phyloP scores from a whole-genome alignment of 1,140 invertebrate species.

The Polypedilum vanderplanki region DNA sequence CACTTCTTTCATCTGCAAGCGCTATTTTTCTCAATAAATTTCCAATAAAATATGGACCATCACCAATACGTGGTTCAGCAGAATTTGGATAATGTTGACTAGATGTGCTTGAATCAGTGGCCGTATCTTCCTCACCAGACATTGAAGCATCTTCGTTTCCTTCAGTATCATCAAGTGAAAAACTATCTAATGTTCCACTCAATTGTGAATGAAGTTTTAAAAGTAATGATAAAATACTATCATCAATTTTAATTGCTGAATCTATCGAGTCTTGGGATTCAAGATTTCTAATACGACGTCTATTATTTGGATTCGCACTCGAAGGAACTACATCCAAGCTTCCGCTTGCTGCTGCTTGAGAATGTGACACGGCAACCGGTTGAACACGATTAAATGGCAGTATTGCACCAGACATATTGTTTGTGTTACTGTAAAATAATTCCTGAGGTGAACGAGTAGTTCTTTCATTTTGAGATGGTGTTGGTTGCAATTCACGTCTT shows the following conservation, averaged over 20 bases:
- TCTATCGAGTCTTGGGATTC: slow-evolving; percentile 42
- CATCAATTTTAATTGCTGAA: slow-evolving; percentile 59
- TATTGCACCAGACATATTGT: slow-evolving; percentile 38
- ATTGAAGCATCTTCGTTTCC: slow-evolving; percentile 29
- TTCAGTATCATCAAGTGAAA: slow-evolving; percentile 45
- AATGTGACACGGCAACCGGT: slow-evolving; percentile 39
- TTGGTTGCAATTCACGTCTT: slow-evolving; percentile 38
- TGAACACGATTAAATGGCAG: slow-evolving; percentile 42
- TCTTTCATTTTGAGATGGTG: slow-evolving; percentile 34
- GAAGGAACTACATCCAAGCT: slow-evolving; percentile 42
- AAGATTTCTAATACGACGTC: slow-evolving; percentile 29
- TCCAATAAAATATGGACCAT: slow-evolving; percentile 80
- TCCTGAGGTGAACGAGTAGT: neutral
- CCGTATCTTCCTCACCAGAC: slow-evolving; percentile 29
- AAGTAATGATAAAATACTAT: slow-evolving; percentile 86
- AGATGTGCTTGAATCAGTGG: neutral
- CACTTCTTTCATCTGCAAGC: slow-evolving; percentile 60
- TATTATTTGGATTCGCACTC: slow-evolving; percentile 31
- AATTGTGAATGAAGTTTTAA: slow-evolving; percentile 90
- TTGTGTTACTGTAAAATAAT: slow-evolving; percentile 30
- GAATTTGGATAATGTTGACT: slow-evolving; percentile 34
- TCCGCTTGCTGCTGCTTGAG: slow-evolving; percentile 29
- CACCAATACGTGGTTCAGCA: slow-evolving; percentile 61
- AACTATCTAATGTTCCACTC: slow-evolving; percentile 74
- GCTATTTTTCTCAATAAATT: slow-evolving; percentile 67